phyloP scores from a whole-genome alignment of 2,797 vertebrate genomes.

The Podargus strigoides region DNA sequence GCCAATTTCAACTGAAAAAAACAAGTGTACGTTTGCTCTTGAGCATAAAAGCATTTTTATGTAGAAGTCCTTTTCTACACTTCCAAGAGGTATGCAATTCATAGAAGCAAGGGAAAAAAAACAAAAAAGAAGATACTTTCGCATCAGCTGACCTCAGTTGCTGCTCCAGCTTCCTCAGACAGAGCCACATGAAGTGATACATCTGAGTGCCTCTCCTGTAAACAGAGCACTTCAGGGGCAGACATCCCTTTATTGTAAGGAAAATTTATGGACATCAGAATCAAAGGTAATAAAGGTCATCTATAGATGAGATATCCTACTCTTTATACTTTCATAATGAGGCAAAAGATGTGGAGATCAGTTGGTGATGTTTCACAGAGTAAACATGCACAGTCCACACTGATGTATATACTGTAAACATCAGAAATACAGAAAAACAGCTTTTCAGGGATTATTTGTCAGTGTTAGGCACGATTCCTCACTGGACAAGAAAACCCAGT shows the following conservation, averaged over 20 bases:
- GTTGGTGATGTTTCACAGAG: accelerated
- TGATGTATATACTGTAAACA: neutral
- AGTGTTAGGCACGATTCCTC: neutral
- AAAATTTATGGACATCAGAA: accelerated
- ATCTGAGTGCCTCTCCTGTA: neutral
- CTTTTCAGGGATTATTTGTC: neutral
- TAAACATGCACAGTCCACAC: neutral
- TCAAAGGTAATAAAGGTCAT: neutral
- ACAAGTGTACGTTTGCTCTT: neutral
- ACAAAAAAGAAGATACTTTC: neutral
- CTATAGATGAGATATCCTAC: neutral
- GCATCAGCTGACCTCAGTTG: neutral
- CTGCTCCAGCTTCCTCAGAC: neutral
- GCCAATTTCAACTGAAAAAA: neutral
- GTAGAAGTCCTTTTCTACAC: neutral
- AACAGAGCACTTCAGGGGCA: neutral
- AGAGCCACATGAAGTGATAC: neutral
- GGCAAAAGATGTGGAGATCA: neutral
- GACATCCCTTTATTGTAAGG: neutral
- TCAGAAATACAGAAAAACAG: neutral
- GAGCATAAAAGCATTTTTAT: neutral
- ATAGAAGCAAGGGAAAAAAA: neutral
- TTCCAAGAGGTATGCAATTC: neutral
- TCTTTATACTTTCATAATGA: neutral
- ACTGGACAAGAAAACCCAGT: neutral